Conservation (phyloP, 2,797 vertebrate genomes). For the Cossypha caffra region DNA sequence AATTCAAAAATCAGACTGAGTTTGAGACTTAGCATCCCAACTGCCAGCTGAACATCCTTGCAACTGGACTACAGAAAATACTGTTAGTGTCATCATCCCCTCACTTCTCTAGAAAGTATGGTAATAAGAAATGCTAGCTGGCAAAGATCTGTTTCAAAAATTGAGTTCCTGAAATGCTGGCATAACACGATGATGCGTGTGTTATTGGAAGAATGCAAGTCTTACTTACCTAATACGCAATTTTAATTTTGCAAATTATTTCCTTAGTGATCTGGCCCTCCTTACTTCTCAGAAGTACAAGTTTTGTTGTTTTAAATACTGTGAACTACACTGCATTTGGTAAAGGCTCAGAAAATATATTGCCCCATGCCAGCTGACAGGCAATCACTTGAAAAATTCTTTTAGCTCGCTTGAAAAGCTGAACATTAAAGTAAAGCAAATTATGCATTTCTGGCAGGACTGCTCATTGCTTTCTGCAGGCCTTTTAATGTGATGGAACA, state of each 20-base stretch:
- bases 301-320: not conserved
- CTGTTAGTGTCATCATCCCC: not conserved
- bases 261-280: not conserved
- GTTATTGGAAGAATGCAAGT: not conserved
- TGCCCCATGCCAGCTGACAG: not conserved
- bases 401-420: not conserved
- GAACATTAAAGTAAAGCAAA: not conserved
- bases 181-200: fast-evolving
- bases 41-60: not conserved
- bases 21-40: not conserved
- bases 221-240: not conserved
- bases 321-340: not conserved
- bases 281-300: not conserved
- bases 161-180: not conserved
- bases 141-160: not conserved
- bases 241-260: not conserved
- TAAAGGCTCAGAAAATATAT: not conserved
- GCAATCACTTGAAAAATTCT: not conserved
- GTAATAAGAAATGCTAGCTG: not conserved
- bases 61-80: not conserved
- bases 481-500: not conserved
- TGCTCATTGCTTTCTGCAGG: not conserved
- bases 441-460: not conserved
- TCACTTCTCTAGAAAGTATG: not conserved
- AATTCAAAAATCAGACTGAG: not conserved